Base-by-base conservation (phyloP, 2,888 invertebrate genomes). In the Octodonta nipae region DNA sequence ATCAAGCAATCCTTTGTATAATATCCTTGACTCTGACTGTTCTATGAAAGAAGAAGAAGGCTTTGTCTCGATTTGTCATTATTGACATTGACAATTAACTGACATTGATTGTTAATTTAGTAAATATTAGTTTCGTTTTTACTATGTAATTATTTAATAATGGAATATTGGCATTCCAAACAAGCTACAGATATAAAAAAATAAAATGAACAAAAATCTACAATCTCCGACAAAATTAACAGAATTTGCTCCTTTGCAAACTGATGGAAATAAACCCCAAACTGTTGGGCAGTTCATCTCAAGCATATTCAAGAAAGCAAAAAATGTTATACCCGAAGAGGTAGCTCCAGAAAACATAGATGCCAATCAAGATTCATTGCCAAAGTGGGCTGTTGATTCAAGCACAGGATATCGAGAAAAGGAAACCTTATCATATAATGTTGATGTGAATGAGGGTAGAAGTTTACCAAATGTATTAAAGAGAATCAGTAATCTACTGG, bases 381-480 rank as follows among this genome's bases (percentile, higher is more conserved):
- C 60, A 13, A 46, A 54, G 15, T 61, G 60, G 61, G 56, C 57
- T 6, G 45, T 52, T n/a, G 58, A 60, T 35, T 36, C 46, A 3
- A 32, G 48, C 25, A 35, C 47, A 20, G 50, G 67, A 61, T 42
- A 56, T 54, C 11, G 15, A 28, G 43, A 36, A 12, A 28, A 35
- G 6, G 42, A 42, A 15, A 25, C 44, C 8, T 49, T 33, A 36
- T 67, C 67, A 13, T 57, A 56, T 46, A 52, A 61, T 25, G 66
- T 75, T 11, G 73, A 75, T 33, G 67, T 71, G 26, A 64, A 66
- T 10, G 80, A 81, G 57, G 81, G 77, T n/a, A 68, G 83, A 35
- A 85, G 81, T 56, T 68, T 89, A 49, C 78, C 83, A 1, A 88
- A 84, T 66, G 87, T 92, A 38, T 64, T 92, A 12, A 80, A 78